Conservation (phyloP, 2,888 invertebrate genomes). For the Leptinotarsa tumamoca region DNA sequence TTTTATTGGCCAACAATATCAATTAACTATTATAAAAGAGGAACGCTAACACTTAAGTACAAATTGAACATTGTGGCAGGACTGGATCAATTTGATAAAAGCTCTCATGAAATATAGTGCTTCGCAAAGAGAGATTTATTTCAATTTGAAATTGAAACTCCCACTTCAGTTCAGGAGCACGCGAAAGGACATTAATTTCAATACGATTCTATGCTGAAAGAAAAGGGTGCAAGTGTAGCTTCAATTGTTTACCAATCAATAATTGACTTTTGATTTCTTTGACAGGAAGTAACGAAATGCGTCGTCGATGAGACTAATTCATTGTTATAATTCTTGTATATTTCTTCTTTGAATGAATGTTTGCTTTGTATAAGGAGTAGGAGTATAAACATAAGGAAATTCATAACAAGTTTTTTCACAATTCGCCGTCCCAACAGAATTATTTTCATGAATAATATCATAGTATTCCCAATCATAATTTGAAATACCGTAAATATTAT, state of each 20-base stretch:
- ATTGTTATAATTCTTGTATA: no score
- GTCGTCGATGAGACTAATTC: no score
- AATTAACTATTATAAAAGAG: neutral
- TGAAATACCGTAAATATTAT: no score
- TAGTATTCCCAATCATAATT: no score
- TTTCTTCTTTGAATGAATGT: no score
- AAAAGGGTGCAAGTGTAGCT: neutral
- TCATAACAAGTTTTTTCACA: no score
- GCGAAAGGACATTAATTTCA: neutral
- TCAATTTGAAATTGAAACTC: slow-evolving; percentile 14
- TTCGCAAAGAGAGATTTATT: slow-evolving; percentile 21
- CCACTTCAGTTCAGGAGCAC: neutral
- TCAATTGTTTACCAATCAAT: neutral
- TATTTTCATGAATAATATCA: no score
- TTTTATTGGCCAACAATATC: no score
- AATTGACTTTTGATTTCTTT: neutral
- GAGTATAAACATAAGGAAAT: no score
- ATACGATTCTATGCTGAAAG: neutral
- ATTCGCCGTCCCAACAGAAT: no score
- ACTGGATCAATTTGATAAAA: slow-evolving; percentile 9
- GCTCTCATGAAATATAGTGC: neutral
- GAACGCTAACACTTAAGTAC: neutral
- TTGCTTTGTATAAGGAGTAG: no score
- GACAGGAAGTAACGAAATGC: no score
- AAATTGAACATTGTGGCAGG: slow-evolving; percentile 19